Evolutionary conservation across 2,888 invertebrate species (phyloP), one percentile per base, ranked within the genome.

Genomic region (Heliconius ismenius): DNA sequence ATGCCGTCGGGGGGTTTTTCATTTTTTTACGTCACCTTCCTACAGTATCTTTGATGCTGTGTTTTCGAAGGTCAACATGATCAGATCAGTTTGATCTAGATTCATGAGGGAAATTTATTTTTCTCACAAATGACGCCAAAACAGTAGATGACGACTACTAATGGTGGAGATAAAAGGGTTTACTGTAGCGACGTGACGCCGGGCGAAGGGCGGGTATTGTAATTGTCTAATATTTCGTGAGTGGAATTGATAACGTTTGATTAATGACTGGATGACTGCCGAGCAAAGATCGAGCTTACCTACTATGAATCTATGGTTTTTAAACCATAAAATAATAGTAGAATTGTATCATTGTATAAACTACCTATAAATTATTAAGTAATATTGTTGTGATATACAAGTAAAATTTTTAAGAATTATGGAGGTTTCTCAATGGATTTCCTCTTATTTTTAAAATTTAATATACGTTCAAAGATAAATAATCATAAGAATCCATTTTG

Each of bases 171-270:
- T 26, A 26, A 26, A 26, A 26, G 26, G 26, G 26, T 26, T 26
- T 26, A 26, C 26, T 26, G 26, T 26, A 26, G 26, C 26, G 26
- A 26, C 26, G 26, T 26, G 26, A 26, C 26, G 86, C 83, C 84
- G 87, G 85, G 81, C 82, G 80, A 84, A 83, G 86, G 84, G 84
- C 83, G 82, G 83, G 84, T 85, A 85, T 87, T 88, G 86, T 91
- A 91, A 92, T 91, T 92, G 90, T 87, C 87, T 89, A 87, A 91
- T 90, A 91, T 90, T 90, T 90, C 82, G 87, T 85, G 87, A 88
- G 84, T 87, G 85, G 87, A 86, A 88, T 90, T 90, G 92, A 91
- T 92, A 91, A 90, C 89, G 88, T 84, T 87, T 92, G 92, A 92
- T 92, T 91, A 91, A 92, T 92, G 91, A 74, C 73, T 43, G 74